Evolutionary conservation across 2,113 vertebrate genomes (phyloP).

Genomic region (Danionella cerebrum): DNA sequence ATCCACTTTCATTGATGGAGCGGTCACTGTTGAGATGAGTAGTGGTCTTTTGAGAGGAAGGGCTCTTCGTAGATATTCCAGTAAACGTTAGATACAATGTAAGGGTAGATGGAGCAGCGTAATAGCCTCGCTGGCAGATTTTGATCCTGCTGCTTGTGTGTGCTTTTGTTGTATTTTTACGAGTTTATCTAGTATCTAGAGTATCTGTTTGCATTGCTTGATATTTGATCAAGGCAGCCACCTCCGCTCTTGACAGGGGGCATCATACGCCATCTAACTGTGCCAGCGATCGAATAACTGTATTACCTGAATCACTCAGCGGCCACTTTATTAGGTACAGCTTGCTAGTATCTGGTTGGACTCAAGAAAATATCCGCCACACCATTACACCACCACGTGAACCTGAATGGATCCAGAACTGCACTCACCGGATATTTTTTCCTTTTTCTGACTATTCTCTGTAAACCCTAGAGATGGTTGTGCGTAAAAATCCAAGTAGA

Average conservation of each 20-base stretch:
- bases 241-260: neutral
- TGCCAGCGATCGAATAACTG: too few species aligned
- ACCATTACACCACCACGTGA: too few species aligned
- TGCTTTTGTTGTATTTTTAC: neutral
- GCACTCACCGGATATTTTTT: too few species aligned
- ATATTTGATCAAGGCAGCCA: neutral
- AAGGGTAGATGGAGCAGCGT: neutral
- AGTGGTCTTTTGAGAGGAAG: neutral
- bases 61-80: neutral
- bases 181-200: neutral
- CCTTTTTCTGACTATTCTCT: too few species aligned
- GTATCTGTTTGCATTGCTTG: neutral
- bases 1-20: neutral
- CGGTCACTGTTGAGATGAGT: neutral
- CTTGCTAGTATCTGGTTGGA: too few species aligned
- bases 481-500: too few species aligned
- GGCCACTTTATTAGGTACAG: too few species aligned
- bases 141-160: neutral
- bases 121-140: neutral
- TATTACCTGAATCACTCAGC: too few species aligned
- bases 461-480: too few species aligned
- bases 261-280: too few species aligned
- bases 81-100: neutral
- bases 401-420: too few species aligned
- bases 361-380: too few species aligned